A percentile compares a stretch with the other conserved stretches of the same genome.
These are phyloP conservation scores for Sander vitreus DNA, from an alignment of 2,113 vertebrate species.

Conservation along the genomic window DNA sequence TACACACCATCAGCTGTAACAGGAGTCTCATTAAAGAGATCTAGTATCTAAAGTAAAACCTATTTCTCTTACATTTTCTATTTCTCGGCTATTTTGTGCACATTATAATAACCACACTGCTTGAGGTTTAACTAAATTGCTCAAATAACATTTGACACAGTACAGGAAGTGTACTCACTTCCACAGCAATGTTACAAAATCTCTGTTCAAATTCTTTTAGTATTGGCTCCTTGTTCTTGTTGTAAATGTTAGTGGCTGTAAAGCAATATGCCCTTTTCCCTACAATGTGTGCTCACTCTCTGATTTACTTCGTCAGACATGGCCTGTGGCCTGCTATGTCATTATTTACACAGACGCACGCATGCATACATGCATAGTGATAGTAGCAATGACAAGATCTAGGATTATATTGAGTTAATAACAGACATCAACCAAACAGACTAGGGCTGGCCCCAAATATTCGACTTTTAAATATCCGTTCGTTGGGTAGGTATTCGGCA, in stretches of 20 bases:
- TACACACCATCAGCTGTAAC: not conserved
- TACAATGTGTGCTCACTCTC: not conserved
- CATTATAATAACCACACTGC: not conserved
- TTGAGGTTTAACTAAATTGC: not conserved
- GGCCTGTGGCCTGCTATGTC: conserved; percentile 25
- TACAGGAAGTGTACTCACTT: not conserved
- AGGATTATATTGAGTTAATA: no score
- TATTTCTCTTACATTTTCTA: not conserved
- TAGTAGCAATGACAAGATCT: no score
- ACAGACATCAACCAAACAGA: no score
- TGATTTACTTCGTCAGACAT: conserved; percentile 40
- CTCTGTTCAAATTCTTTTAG: not conserved
- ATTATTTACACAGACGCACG: not conserved
- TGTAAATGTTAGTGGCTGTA: not conserved
- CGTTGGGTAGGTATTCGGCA: no score
- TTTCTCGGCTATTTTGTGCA: not conserved
- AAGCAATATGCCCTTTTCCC: conserved; percentile 1
- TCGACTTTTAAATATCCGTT: no score
- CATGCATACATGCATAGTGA: no score
- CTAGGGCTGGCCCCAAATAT: no score
- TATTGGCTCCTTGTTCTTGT: not conserved
- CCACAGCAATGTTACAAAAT: not conserved
- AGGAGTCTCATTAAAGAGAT: not conserved
- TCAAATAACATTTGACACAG: not conserved
- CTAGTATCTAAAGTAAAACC: not conserved